These are phyloP conservation scores for Bujurquina vittata DNA, from an alignment of 2,113 vertebrate species.

Conservation along the genomic window DNA sequence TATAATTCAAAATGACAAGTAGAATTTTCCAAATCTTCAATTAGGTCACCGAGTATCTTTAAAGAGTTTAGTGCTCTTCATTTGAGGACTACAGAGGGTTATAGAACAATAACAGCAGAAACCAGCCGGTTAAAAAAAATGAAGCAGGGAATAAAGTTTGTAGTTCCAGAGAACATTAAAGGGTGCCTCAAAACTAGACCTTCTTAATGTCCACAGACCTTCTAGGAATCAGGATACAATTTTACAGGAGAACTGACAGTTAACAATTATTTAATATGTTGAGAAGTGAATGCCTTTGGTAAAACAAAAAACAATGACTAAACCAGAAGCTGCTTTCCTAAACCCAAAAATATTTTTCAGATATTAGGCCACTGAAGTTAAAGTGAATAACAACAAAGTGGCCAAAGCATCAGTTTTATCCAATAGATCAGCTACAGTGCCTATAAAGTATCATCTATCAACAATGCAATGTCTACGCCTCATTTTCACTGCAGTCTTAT, in stretches of 20 bases:
- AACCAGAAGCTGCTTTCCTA: not conserved
- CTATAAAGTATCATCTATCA: not conserved
- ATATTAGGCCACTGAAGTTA: not conserved
- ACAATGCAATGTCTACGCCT: not conserved
- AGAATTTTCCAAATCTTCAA: not conserved
- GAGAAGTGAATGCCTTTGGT: not conserved
- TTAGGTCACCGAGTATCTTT: not conserved
- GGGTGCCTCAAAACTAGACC: not conserved
- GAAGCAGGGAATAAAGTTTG: not conserved
- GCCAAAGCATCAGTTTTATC: not conserved
- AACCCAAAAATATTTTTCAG: not conserved
- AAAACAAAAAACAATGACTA: not conserved
- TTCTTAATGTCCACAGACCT: not conserved
- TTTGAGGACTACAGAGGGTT: too few species aligned
- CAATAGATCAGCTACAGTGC: not conserved
- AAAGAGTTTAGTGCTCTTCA: too few species aligned
- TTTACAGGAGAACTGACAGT: not conserved
- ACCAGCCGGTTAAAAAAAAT: rapidly evolving
- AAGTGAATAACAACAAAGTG: not conserved
- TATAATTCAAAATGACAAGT: rapidly evolving
- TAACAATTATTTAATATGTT: not conserved
- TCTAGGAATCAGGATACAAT: not conserved
- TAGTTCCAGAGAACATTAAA: not conserved
- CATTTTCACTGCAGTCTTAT: not conserved
- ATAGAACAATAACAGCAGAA: not conserved